A percentile compares a stretch with the other conserved stretches of the same genome.
Evolutionary conservation across 2,888 invertebrate species (phyloP).

Genomic region (Eudasyphora cyanicolor): DNA sequence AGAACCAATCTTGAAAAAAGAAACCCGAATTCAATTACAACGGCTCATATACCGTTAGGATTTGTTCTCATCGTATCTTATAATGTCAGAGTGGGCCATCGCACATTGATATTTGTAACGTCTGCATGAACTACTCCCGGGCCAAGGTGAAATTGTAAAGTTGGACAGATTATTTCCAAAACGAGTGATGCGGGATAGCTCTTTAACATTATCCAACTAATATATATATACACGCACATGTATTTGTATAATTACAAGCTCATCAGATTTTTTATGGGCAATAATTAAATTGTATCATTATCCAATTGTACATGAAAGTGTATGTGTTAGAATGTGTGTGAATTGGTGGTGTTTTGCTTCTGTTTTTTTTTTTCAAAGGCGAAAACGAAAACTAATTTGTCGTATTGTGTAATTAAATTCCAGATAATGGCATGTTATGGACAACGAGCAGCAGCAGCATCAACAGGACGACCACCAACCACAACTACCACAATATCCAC

Average conservation of each 20-base stretch:
- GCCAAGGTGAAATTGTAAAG: no score
- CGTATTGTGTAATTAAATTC: constrained; percentile 60
- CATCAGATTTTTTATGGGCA: constrained; percentile 45
- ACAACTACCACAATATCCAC: neutral
- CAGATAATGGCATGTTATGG: constrained; percentile 61
- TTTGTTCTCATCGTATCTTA: no score
- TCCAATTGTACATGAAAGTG: constrained; percentile 47
- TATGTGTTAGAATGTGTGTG: constrained; percentile 14
- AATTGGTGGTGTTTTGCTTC: neutral
- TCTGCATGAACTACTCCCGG: no score
- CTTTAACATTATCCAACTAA: neutral
- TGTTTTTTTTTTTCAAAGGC: neutral
- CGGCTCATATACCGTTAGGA: no score
- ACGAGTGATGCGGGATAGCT: no score
- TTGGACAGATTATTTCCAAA: no score
- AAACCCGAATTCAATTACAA: no score
- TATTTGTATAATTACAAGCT: constrained; percentile 42
- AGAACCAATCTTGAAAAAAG: no score
- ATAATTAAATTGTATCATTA: constrained; percentile 61
- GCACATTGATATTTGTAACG: no score
- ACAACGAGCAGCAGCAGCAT: constrained; percentile 38
- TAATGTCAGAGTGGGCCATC: no score
- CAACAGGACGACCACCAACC: neutral
- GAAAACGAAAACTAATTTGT: constrained; percentile 20
- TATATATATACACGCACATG: constrained; percentile 5